Conservation (phyloP, 2,797 vertebrate genomes). For the Meda fulgida region DNA sequence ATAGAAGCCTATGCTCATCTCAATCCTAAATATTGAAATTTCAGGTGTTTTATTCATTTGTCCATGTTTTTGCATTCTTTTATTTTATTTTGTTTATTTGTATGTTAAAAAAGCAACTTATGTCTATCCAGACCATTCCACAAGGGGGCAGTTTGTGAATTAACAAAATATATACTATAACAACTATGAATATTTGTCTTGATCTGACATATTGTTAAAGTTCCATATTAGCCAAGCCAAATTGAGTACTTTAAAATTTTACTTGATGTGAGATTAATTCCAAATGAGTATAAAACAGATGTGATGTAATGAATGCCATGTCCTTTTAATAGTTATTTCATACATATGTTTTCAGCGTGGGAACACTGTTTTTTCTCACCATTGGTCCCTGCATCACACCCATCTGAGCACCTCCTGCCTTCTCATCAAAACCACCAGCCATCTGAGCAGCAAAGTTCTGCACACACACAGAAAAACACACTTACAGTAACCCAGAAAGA, state of each 20-base stretch:
- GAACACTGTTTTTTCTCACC: conserved; percentile 71
- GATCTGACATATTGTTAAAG: not conserved
- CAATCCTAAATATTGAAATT: not conserved
- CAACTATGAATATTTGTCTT: not conserved
- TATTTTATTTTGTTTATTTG: not conserved
- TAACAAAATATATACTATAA: not conserved
- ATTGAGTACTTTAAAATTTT: not conserved
- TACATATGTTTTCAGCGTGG: not conserved
- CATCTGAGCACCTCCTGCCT: conserved; percentile 86
- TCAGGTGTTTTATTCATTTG: not conserved
- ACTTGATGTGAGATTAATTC: not conserved
- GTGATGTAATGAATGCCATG: not conserved
- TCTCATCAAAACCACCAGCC: conserved; percentile 92
- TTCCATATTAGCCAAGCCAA: not conserved
- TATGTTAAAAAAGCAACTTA: not conserved
- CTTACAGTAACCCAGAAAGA: not conserved
- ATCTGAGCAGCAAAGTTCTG: conserved; percentile 97
- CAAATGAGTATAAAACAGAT: not conserved
- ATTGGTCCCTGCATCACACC: conserved; percentile 97
- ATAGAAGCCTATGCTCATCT: not conserved
- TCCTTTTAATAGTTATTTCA: not conserved
- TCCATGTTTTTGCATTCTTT: not conserved
- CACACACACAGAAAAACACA: conserved; percentile 61
- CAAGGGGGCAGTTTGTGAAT: not conserved
- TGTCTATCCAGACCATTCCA: not conserved